A percentile compares a stretch with the other conserved stretches of the same genome.
Conservation (phyloP, 2,888 invertebrate genomes). For the Magallana nippona region DNA sequence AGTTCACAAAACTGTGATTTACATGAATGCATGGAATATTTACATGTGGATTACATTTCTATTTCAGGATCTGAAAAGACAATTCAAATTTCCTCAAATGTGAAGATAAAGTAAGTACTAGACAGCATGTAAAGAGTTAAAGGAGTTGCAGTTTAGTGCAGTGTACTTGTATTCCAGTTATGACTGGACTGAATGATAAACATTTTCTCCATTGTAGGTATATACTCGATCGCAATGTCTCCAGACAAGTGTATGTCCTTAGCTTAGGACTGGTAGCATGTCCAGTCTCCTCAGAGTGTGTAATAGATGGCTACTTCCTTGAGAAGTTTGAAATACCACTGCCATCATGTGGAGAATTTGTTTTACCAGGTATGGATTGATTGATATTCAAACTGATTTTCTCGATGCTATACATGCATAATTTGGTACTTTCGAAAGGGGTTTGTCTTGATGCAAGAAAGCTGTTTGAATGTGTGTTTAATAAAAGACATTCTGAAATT, state of each 20-base stretch:
- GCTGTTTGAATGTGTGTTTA: too few relatives aligned
- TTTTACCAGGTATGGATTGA: slow-evolving; percentile 45
- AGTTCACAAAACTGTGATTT: too few relatives aligned
- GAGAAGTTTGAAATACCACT: slow-evolving; percentile 50
- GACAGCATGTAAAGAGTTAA: too few relatives aligned
- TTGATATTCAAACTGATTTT: too few relatives aligned
- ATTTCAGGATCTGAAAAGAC: slow-evolving; percentile 19
- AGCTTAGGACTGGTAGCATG: slow-evolving; percentile 52
- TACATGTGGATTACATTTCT: neutral
- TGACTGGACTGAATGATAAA: too few relatives aligned
- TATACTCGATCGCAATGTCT: slow-evolving; percentile 49
- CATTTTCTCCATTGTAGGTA: slow-evolving; percentile 40
- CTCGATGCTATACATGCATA: too few relatives aligned
- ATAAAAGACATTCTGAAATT: too few relatives aligned
- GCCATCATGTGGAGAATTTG: slow-evolving; percentile 52
- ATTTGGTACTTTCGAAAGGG: too few relatives aligned
- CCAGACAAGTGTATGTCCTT: slow-evolving; percentile 49
- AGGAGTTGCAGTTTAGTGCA: too few relatives aligned
- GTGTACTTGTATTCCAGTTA: too few relatives aligned
- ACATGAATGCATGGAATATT: too few relatives aligned
- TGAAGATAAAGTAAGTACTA: slow-evolving; percentile 20
- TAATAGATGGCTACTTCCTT: slow-evolving; percentile 45
- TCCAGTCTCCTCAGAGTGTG: slow-evolving; percentile 44
- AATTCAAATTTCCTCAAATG: slow-evolving; percentile 15
- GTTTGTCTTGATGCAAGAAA: too few relatives aligned